A percentile compares a stretch with the other conserved stretches of the same genome.
Conservation (phyloP, 1,140 invertebrate species). For the Bombus soroeensis region DNA sequence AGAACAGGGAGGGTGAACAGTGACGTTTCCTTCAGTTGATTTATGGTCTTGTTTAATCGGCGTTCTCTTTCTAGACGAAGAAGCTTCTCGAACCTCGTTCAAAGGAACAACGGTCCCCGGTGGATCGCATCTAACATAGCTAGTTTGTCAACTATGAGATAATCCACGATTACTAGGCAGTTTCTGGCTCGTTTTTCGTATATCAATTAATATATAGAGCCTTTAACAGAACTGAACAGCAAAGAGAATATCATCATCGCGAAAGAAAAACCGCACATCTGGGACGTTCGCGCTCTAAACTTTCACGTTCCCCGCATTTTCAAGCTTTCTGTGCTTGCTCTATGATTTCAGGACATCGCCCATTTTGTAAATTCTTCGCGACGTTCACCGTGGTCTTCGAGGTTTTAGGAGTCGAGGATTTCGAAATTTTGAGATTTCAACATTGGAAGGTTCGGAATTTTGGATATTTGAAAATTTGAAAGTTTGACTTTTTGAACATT, state of each 20-base stretch:
- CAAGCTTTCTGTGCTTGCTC: not conserved
- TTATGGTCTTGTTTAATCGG: not conserved
- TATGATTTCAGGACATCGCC: not conserved
- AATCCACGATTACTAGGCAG: not conserved
- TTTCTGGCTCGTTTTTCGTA: not conserved
- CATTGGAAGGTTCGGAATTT: too few species aligned
- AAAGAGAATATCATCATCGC: not conserved
- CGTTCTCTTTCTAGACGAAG: too few species aligned
- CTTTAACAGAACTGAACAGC: not conserved
- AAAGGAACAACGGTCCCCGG: not conserved
- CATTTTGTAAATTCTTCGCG: too few species aligned
- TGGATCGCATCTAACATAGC: not conserved
- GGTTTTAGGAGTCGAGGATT: not conserved
- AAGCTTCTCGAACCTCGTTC: not conserved
- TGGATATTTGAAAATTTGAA: too few species aligned
- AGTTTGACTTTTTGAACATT: fast-evolving
- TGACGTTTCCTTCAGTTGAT: not conserved
- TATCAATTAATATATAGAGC: not conserved
- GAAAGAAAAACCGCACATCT: not conserved
- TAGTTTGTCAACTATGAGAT: not conserved
- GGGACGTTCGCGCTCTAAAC: not conserved
- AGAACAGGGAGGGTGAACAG: not conserved
- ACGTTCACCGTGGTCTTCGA: not conserved
- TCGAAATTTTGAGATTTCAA: too few species aligned
- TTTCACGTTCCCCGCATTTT: not conserved